Percentiles rank a stretch among this genome's conserved stretches.
phyloP scores from a whole-genome alignment of 2,113 vertebrate species.

The Tetrao urogallus region DNA sequence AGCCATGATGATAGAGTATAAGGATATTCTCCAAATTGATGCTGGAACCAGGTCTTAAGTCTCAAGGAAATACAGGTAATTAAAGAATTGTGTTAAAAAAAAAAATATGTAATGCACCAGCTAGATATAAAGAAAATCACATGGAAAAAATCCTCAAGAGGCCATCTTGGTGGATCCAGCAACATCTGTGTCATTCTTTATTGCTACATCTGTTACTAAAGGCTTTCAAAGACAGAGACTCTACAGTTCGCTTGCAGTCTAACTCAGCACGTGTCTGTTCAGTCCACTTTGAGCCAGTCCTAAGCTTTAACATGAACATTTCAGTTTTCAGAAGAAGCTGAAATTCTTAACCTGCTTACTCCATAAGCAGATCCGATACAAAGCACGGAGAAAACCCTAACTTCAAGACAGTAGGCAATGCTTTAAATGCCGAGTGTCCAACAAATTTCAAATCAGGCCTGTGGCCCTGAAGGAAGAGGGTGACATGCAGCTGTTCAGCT shows the following conservation, averaged over 20 bases:
- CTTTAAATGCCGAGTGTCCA: neutral
- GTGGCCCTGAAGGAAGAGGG: neutral
- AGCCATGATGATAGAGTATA: neutral
- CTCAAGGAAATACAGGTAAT: neutral
- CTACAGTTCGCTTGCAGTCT: neutral
- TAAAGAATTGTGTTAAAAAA: neutral
- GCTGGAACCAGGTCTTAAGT: neutral
- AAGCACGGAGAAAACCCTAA: neutral
- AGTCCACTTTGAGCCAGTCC: neutral
- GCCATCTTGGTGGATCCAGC: neutral
- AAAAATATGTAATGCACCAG: neutral
- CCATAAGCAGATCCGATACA: neutral
- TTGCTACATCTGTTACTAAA: neutral
- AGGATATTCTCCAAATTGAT: neutral
- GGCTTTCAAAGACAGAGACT: neutral
- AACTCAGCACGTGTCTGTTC: neutral
- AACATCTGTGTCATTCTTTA: neutral
- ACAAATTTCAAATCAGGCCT: neutral
- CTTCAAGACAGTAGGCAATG: neutral
- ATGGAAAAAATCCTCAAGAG: neutral
- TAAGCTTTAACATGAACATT: neutral
- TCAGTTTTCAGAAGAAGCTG: slow-evolving; percentile 19
- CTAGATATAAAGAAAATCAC: neutral
- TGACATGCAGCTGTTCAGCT: neutral
- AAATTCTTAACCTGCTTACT: neutral